Base-by-base conservation (phyloP, 2,113 vertebrate genomes). In the Nasalis larvatus region DNA sequence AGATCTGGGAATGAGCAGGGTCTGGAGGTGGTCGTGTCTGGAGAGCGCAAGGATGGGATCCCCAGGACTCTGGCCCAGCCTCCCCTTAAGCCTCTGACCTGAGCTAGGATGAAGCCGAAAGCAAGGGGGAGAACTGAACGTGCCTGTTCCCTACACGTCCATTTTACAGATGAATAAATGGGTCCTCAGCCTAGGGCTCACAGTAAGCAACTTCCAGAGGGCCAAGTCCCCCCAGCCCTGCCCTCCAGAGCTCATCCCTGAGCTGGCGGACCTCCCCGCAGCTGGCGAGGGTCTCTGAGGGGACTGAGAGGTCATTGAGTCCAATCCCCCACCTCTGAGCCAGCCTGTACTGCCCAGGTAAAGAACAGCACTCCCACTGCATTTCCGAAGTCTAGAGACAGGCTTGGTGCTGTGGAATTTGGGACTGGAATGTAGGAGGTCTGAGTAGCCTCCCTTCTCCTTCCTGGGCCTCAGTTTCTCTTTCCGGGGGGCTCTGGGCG, bases 401-500 rank as follows among this genome's bases (percentile, higher is more conserved):
- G 25, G 32, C 66, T 73, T 80, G 54, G 20, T 63, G 86, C 23
- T 12, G 80, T 84, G 81, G 58, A 45, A 63, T 56, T 52, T 73
- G 40, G n/a, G 68, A 27, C n/a, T 49, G 35, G 84, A 30, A 58
- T 91, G 94, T 94, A 93, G 45, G 54, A 92, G 37, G 77, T n/a
- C 56, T 68, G 35, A 89, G 56, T 35, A 69, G 37, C 80, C n/a
- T 56, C 10, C 47, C 7, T 52, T 63, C 4, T 18, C n/a, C 47
- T 92, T 82, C 27, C 40, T 11, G 58, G 23, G 56, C 69, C 84
- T 96, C 89, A 20, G 74, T 94, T 94, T 95, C n/a, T 68, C 16
- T 60, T 73, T 90, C 87, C 11, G 0, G 4, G 71, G 54, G 52
- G 37, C 13, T 9, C 18, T 0, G 6, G n/a, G 21, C 21, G 17